Conservation (phyloP, 2,888 invertebrate species). For the Papilio gigon region DNA sequence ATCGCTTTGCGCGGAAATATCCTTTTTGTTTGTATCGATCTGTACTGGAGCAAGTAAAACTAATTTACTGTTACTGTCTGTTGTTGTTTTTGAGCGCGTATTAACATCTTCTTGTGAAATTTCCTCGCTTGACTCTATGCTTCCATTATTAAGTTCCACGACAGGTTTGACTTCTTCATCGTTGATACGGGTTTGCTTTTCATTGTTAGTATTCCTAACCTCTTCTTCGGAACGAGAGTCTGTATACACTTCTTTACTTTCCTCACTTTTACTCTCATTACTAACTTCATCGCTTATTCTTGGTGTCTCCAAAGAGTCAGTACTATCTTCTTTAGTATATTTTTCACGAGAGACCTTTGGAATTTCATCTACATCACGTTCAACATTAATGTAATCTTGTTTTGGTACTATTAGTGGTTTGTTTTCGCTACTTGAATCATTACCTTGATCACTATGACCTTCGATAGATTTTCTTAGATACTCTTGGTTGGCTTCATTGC, state of each 20-base stretch:
- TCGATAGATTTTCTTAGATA: constrained; percentile 10
- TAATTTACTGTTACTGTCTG: constrained; percentile 19
- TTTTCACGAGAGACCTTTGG: neutral
- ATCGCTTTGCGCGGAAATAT: constrained; percentile 15
- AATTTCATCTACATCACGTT: neutral
- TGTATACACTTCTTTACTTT: constrained; percentile 31
- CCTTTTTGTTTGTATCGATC: neutral
- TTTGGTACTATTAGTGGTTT: neutral
- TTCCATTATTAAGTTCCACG: constrained; percentile 67
- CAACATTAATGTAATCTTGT: constrained; percentile 18
- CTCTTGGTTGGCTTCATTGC: constrained; percentile 16
- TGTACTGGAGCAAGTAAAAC: neutral
- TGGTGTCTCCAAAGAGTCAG: constrained; percentile 45
- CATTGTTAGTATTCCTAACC: constrained; percentile 1
- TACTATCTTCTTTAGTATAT: constrained; percentile 33
- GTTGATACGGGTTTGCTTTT: constrained; percentile 57
- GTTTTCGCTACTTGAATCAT: constrained; percentile 6
- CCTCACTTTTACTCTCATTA: constrained; percentile 26
- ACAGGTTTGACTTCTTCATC: constrained; percentile 74
- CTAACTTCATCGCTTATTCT: constrained; percentile 32
- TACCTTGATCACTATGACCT: neutral
- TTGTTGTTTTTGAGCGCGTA: constrained; percentile 14
- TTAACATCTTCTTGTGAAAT: constrained; percentile 27
- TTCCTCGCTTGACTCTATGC: constrained; percentile 54
- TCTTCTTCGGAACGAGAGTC: constrained; percentile 26